These are phyloP conservation scores for Drosophila aff. DNA, from an alignment of 1,140 invertebrate species.

Conservation along the genomic window DNA sequence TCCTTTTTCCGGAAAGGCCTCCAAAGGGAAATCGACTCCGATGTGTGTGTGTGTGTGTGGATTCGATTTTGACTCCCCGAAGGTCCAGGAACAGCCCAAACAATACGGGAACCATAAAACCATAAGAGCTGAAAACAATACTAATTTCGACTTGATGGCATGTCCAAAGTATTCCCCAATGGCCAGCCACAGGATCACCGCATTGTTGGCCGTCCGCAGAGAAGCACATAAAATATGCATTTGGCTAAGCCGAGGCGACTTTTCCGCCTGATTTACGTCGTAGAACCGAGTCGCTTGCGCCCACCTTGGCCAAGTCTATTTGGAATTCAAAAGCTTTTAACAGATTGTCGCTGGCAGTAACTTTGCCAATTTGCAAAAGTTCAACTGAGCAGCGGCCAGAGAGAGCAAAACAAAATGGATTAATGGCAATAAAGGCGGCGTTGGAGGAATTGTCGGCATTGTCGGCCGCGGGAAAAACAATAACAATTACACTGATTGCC, in stretches of 20 bases:
- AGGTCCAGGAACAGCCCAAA: background rate
- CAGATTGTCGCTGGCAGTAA: constrained; percentile 58
- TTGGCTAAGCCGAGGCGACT: constrained; percentile 17
- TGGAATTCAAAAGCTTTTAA: constrained; percentile 59
- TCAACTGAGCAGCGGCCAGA: constrained; percentile 23
- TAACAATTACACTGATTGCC: constrained; percentile 81
- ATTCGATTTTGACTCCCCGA: constrained; percentile 2
- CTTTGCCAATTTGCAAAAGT: constrained; percentile 70
- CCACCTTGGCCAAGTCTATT: constrained; percentile 47
- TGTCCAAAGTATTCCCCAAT: constrained; percentile 21
- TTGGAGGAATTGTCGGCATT: background rate
- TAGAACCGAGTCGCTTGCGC: background rate
- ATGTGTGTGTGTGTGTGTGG: background rate
- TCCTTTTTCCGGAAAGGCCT: constrained; percentile 26
- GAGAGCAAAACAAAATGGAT: constrained; percentile 43
- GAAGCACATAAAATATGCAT: constrained; percentile 38
- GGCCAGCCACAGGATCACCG: constrained; percentile 16
- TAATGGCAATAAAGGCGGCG: constrained; percentile 21
- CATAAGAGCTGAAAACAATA: constrained; percentile 38
- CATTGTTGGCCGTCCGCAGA: constrained; percentile 11
- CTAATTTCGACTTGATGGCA: constrained; percentile 39
- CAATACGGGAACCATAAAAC: constrained; percentile 2
- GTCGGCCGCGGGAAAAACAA: constrained; percentile 45
- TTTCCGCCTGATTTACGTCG: constrained; percentile 46
- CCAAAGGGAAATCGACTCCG: constrained; percentile 24